A percentile compares a stretch with the other conserved stretches of the same genome.
Conservation (phyloP, 2,113 vertebrate species). For the Nannospalax galili region DNA sequence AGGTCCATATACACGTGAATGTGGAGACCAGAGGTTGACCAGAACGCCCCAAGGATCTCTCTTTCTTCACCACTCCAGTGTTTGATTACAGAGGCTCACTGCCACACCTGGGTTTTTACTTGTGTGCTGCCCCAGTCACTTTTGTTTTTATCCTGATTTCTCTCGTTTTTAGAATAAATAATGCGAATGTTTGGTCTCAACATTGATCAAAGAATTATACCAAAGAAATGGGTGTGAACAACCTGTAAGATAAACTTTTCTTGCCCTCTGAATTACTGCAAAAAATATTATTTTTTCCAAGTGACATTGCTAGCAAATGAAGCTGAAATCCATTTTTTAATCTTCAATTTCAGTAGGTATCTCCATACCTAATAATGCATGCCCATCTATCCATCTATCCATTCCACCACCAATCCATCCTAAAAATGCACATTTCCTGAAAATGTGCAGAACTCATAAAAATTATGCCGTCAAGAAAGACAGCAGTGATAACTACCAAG, state of each 20-base stretch:
- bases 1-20: neutral
- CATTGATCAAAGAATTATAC: neutral
- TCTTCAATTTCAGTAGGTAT: neutral
- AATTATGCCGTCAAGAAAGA: neutral
- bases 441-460: neutral
- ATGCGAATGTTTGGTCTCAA: neutral
- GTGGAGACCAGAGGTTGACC: neutral
- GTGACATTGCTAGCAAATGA: neutral
- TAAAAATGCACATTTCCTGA: neutral
- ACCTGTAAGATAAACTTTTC: neutral
- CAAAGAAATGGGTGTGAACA: neutral
- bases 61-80: neutral
- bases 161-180: neutral
- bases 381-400: neutral
- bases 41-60: rapidly evolving
- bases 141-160: neutral
- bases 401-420: neutral
- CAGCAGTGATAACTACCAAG: neutral
- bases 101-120: no score
- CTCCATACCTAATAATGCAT: neutral
- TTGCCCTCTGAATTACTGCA: neutral
- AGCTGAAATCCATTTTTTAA: neutral
- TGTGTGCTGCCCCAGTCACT: neutral
- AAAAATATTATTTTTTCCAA: neutral
- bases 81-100: neutral